Evolutionary conservation across 2,888 invertebrate genomes (phyloP).

Genomic region (Cryptocheilus praepositus): DNA sequence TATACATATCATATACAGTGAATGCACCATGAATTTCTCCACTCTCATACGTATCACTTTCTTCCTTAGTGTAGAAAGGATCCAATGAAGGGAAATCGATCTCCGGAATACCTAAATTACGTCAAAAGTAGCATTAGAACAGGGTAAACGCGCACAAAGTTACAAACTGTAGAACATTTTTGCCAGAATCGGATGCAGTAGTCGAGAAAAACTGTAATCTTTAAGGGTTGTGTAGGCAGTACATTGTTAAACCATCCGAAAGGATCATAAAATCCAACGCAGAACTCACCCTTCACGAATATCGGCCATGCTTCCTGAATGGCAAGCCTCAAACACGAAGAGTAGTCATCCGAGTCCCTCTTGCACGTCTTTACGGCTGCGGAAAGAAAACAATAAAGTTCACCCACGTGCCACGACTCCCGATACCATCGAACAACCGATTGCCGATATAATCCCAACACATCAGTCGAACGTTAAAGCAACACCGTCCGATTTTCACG

Average conservation of each 20-base stretch:
- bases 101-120: slow-evolving; percentile 75
- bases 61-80: slow-evolving; percentile 76
- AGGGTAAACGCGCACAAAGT: too few relatives aligned
- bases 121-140: neutral
- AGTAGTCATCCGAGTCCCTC: slow-evolving; percentile 60
- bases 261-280: too few relatives aligned
- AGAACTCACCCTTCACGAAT: slow-evolving; percentile 61
- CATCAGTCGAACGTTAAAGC: neutral
- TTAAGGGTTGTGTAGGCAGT: too few relatives aligned
- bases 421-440: too few relatives aligned
- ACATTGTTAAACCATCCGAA: too few relatives aligned
- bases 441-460: neutral
- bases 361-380: slow-evolving; percentile 64
- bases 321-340: slow-evolving; percentile 70
- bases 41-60: slow-evolving; percentile 72
- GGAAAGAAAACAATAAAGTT: slow-evolving; percentile 44
- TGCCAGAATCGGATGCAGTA: too few relatives aligned
- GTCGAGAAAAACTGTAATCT: too few relatives aligned
- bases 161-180: too few relatives aligned
- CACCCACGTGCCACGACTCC: too few relatives aligned
- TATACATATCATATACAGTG: slow-evolving; percentile 76
- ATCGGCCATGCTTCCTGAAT: slow-evolving; percentile 70
- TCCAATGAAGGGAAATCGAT: slow-evolving; percentile 77
- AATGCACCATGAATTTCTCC: slow-evolving; percentile 75
- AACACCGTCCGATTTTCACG: neutral